These are phyloP conservation scores for Hypotaenidia okinawae DNA, from an alignment of 2,797 vertebrate species.

Conservation along the genomic window DNA sequence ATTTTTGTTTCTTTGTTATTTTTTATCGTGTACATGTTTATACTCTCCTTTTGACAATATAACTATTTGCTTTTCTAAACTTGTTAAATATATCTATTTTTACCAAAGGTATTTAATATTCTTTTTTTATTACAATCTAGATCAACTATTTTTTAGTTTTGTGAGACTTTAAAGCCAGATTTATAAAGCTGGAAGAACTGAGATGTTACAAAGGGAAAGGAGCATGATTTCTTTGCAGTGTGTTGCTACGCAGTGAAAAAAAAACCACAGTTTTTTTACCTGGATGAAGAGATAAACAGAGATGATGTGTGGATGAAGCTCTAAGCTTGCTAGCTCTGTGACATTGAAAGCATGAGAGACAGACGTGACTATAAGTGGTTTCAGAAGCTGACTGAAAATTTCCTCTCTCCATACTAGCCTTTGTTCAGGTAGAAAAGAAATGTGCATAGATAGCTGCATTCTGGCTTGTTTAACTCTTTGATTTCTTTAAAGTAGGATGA, in stretches of 20 bases:
- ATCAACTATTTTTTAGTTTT: conserved; percentile 80
- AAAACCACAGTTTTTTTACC: conserved; percentile 30
- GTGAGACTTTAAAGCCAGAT: conserved; percentile 76
- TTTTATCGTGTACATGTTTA: conserved; percentile 85
- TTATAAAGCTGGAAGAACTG: conserved; percentile 67
- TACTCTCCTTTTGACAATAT: conserved; percentile 80
- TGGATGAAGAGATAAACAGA: conserved; percentile 35
- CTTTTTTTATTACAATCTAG: conserved; percentile 80
- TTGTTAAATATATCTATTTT: conserved; percentile 88
- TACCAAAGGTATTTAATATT: conserved; percentile 89
- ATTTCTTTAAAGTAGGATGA: conserved; percentile 47
- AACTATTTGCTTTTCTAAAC: conserved; percentile 84
- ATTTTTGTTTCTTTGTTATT: conserved; percentile 74
- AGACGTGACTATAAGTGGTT: not conserved
- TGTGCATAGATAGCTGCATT: conserved; percentile 26
- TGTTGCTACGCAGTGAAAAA: conserved; percentile 67
- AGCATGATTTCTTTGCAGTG: conserved; percentile 53
- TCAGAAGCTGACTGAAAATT: conserved; percentile 20
- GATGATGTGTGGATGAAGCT: conserved; percentile 21
- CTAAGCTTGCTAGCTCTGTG: not conserved
- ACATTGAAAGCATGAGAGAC: conserved; percentile 13
- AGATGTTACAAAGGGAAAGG: conserved; percentile 65
- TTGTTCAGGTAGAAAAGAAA: conserved; percentile 28
- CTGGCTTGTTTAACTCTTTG: conserved; percentile 59
- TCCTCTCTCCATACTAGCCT: not conserved